These are phyloP conservation scores for Solenodon paradoxus DNA, from an alignment of 2,113 vertebrate species.

Conservation along the genomic window DNA sequence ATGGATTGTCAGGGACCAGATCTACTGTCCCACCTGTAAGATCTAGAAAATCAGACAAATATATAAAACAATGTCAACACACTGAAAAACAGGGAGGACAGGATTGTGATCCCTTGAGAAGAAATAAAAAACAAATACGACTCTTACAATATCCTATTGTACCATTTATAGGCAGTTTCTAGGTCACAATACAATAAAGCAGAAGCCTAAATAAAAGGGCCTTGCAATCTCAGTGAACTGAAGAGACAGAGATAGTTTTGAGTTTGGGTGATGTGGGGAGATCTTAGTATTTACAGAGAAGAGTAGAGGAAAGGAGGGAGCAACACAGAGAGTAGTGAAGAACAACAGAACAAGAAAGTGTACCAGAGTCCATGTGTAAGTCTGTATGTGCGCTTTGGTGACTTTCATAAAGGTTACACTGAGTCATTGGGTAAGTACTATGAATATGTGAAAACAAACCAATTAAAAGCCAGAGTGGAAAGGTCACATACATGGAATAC, in stretches of 20 bases:
- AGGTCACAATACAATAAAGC: not conserved
- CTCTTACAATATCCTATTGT: not conserved
- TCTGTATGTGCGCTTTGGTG: not conserved
- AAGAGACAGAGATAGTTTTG: not conserved
- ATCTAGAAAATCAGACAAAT: not conserved
- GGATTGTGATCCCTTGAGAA: not conserved
- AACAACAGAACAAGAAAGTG: not conserved
- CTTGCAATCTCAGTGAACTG: not conserved
- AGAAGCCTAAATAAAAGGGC: not conserved
- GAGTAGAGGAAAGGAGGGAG: not conserved
- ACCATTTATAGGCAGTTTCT: not conserved
- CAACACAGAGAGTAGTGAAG: not conserved
- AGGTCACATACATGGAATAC: not conserved
- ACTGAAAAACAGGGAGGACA: not conserved
- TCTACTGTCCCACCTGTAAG: not conserved
- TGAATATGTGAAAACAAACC: not conserved
- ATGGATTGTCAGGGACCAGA: not conserved
- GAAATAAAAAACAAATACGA: not conserved
- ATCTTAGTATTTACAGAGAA: not conserved
- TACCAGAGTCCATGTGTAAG: not conserved
- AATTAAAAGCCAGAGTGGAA: not conserved
- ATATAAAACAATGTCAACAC: not conserved
- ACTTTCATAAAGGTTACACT: not conserved
- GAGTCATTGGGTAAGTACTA: not conserved
- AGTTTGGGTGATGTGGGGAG: not conserved